Conservation (phyloP, 2,888 invertebrate genomes). For the Euclidia mi region DNA sequence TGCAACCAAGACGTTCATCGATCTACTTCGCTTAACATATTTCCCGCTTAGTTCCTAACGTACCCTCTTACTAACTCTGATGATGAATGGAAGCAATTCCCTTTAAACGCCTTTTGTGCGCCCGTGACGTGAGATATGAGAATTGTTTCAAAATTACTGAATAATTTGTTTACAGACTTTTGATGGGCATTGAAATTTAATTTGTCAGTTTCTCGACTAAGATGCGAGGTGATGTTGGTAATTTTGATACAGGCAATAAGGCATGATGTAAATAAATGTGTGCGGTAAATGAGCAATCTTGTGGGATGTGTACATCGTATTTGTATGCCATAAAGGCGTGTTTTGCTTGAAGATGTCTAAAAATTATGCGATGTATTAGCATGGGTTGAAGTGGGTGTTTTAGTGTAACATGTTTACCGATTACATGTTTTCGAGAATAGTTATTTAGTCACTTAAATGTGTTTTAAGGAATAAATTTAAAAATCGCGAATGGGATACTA, state of each 20-base stretch:
- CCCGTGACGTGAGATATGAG: conserved; percentile 46
- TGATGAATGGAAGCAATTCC: conserved; percentile 68
- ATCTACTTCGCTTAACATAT: too few species aligned
- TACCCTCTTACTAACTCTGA: conserved; percentile 24
- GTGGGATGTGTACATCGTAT: neutral
- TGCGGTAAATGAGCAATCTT: conserved; percentile 2
- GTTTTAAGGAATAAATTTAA: too few species aligned
- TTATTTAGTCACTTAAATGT: too few species aligned
- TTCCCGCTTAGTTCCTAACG: conserved; percentile 27
- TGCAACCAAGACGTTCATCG: too few species aligned
- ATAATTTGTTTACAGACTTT: conserved; percentile 49
- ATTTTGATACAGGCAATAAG: conserved; percentile 27
- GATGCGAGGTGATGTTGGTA: conserved; percentile 20
- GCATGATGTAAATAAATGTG: conserved; percentile 19
- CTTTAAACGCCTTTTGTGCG: conserved; percentile 61
- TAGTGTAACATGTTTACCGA: too few species aligned
- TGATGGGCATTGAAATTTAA: conserved; percentile 47
- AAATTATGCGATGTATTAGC: neutral
- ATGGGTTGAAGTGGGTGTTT: neutral
- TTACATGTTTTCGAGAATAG: too few species aligned
- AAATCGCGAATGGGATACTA: too few species aligned
- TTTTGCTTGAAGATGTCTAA: conserved; percentile 3
- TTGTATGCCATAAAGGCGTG: conserved; percentile 6
- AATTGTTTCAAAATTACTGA: conserved; percentile 58
- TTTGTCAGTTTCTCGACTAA: conserved; percentile 33